A percentile compares a stretch with the other conserved stretches of the same genome.
Evolutionary conservation across 2,888 invertebrate species (phyloP).

Genomic region (Epistrophella euchroma): DNA sequence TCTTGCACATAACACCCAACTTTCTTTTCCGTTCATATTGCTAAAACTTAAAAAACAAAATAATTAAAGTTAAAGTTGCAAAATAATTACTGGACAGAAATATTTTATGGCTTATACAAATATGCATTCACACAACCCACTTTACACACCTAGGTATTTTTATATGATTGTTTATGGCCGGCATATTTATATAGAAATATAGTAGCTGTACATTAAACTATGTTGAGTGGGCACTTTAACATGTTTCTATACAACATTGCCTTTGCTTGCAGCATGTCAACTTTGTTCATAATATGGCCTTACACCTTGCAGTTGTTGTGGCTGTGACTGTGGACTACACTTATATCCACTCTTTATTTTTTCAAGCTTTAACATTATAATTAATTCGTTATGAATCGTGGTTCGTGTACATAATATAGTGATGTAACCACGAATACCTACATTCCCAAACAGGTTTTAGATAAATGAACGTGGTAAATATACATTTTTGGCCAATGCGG

Average conservation of each 20-base stretch:
- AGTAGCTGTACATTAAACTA: neutral
- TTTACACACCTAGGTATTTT: constrained; percentile 28
- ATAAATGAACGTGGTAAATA: constrained; percentile 29
- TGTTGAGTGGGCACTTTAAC: constrained; percentile 19
- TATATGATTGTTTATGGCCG: neutral
- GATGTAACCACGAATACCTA: constrained; percentile 49
- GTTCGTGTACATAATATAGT: constrained; percentile 44
- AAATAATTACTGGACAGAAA: constrained; percentile 30
- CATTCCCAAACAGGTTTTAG: constrained; percentile 45
- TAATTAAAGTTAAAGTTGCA: constrained; percentile 13
- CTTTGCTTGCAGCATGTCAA: constrained; percentile 21
- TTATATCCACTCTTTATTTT: neutral
- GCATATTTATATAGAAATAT: neutral
- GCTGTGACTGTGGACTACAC: constrained; percentile 1
- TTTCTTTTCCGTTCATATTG: constrained; percentile 24
- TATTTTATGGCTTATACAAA: constrained; percentile 12
- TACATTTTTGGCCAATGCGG: constrained; percentile 10
- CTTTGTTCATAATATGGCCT: constrained; percentile 30
- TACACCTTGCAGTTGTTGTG: constrained; percentile 22
- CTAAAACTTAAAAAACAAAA: constrained; percentile 1
- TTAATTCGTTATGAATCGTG: constrained; percentile 36
- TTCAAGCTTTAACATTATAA: constrained; percentile 7
- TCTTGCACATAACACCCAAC: neutral
- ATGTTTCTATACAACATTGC: neutral
- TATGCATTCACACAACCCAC: constrained; percentile 29